Percentiles rank a stretch among this genome's conserved stretches.
Conservation (phyloP, 2,113 vertebrate species). For the Oreochromis niloticus region DNA sequence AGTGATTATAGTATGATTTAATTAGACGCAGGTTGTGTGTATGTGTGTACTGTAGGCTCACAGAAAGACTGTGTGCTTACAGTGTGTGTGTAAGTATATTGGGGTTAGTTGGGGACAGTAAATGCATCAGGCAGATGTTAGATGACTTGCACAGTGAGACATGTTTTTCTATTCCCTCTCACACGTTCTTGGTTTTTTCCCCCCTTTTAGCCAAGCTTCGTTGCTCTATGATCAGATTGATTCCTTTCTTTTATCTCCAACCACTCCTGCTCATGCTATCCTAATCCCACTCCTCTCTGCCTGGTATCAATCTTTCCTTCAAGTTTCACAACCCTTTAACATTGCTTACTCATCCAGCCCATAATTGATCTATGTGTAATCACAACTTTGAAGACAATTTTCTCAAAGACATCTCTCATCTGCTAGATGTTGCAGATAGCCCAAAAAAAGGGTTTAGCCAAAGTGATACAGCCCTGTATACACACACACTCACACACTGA, state of each 20-base stretch:
- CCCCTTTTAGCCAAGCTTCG: not conserved
- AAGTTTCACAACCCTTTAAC: not conserved
- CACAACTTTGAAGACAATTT: not conserved
- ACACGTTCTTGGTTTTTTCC: not conserved
- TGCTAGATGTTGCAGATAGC: not conserved
- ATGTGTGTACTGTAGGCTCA: not conserved
- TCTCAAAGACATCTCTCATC: not conserved
- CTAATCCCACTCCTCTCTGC: not conserved
- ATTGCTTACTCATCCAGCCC: not conserved
- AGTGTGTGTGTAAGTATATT: not conserved
- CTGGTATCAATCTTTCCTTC: not conserved
- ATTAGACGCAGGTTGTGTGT: not conserved
- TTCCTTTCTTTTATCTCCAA: not conserved
- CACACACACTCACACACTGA: not conserved
- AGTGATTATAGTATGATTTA: not conserved
- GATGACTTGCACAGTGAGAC: constrained; percentile 29
- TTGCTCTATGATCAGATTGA: not conserved
- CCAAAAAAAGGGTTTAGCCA: not conserved
- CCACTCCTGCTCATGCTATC: not conserved
- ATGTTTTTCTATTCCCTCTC: not conserved
- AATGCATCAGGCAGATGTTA: constrained; percentile 46
- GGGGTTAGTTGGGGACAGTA: constrained; percentile 26
- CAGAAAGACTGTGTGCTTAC: not conserved
- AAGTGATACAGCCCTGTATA: not conserved
- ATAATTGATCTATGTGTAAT: not conserved